phyloP scores from a whole-genome alignment of 2,797 vertebrate species.

The Meriones psammophilus region DNA sequence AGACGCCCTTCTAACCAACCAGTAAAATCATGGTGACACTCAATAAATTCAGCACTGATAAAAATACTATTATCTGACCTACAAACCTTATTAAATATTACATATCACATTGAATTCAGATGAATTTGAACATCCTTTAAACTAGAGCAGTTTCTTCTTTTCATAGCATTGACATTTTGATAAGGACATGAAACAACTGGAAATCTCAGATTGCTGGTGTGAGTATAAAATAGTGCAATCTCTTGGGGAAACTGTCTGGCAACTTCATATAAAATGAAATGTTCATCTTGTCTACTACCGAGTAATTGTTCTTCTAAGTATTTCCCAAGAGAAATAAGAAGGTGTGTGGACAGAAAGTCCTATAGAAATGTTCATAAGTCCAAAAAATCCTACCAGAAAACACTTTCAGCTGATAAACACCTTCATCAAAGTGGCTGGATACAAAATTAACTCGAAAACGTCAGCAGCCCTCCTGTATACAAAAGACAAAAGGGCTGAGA shows the following conservation, averaged over 20 bases:
- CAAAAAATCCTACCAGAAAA: too few relatives aligned
- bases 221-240: neutral
- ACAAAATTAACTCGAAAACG: too few relatives aligned
- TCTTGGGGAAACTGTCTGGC: neutral
- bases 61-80: neutral
- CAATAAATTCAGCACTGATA: neutral
- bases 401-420: too few relatives aligned
- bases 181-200: neutral
- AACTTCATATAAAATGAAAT: constrained; percentile 8
- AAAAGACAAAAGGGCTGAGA: too few relatives aligned
- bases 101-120: constrained; percentile 4
- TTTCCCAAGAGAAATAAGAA: constrained; percentile 30
- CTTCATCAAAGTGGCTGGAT: too few relatives aligned
- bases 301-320: neutral
- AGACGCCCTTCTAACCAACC: neutral
- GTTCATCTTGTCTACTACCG: neutral
- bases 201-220: neutral
- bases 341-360: neutral
- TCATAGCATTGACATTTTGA: constrained; percentile 17
- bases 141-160: neutral
- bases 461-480: too few relatives aligned
- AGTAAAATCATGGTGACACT: neutral
- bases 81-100: neutral
- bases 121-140: constrained; percentile 29
- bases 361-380: neutral